Evolutionary conservation across 1,140 invertebrate species (phyloP), one percentile per base, ranked within the genome.

Genomic region (Cheumatopsyche charites): DNA sequence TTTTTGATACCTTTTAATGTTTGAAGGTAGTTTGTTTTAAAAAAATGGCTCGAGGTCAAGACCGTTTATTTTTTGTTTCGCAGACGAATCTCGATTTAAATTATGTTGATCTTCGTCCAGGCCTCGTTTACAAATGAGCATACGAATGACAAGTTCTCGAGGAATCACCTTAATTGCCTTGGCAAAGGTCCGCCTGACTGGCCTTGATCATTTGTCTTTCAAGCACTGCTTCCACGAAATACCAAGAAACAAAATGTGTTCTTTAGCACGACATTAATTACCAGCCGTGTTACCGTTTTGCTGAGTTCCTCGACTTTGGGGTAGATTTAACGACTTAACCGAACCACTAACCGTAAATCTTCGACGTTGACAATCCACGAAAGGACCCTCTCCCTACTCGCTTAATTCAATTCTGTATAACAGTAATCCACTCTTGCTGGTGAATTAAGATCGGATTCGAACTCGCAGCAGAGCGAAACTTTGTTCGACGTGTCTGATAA

Each of bases 231-330:
- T 58, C 68, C 68, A 36, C 29, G 29, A 36, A 62, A 62, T 70
- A 26, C 68, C 55, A 43, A 26, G 55, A 11, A 42, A 47, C 68
- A 43, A 49, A 70, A 62, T 62, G 68, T 61, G 68, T 61, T 25
- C 61, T 26, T 36, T 36, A 41, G 62, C 55, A 70, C 55, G 58
- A 70, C 68, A 47, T 62, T 70, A 62, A 70, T 73, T 67, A 73
- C 62, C 26, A 63, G 66, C 66, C 65, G 65, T 74, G 73, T 74
- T 74, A 74, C 73, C 73, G 68, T 71, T 71, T 62, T 36, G 47
- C 47, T 13, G 21, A 2, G 58, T 36, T 15, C 47, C 45, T 47
- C 47, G 47, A 52, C 19, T 52, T 52, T 15, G 47, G 19, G 29
- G 47, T 19, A 11, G 62, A 63, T 42, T 63, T 63, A 63, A 63